These are phyloP conservation scores for Enteromius afrohamiltoni DNA, from an alignment of 2,797 vertebrate genomes.

Conservation along the genomic window DNA sequence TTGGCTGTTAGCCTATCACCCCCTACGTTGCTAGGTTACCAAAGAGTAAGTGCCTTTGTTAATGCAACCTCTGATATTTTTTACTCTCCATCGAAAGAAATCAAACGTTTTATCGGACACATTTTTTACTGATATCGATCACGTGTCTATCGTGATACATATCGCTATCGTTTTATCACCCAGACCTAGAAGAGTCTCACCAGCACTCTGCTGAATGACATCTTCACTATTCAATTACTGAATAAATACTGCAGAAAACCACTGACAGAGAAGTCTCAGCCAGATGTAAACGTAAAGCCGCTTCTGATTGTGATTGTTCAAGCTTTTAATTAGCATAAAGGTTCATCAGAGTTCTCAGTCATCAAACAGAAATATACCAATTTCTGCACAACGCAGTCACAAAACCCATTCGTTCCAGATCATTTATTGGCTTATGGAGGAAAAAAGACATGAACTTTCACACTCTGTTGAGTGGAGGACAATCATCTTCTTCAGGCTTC, in stretches of 20 bases:
- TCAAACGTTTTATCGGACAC: too few species aligned
- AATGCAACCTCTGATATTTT: too few species aligned
- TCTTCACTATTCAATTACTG: conserved; percentile 9
- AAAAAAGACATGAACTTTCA: conserved; percentile 26
- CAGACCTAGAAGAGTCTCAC: not conserved
- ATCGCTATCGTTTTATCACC: too few species aligned
- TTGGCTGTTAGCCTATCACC: too few species aligned
- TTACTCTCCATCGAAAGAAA: too few species aligned
- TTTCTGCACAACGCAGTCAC: conserved; percentile 22
- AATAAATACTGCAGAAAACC: not conserved
- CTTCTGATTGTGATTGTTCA: not conserved
- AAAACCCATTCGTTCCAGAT: conserved; percentile 12
- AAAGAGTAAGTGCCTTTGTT: too few species aligned
- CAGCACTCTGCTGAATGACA: not conserved
- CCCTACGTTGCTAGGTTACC: too few species aligned
- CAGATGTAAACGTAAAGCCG: not conserved
- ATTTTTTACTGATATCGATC: too few species aligned
- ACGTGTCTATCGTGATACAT: too few species aligned
- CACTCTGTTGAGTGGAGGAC: not conserved
- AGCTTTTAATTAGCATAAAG: conserved; percentile 22
- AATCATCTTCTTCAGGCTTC: not conserved
- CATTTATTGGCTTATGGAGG: not conserved
- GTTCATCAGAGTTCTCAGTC: conserved; percentile 14
- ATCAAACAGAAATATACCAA: not conserved
- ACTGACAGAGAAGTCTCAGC: not conserved